Conservation (phyloP, 2,888 invertebrate species). For the Masnerella sp. region DNA sequence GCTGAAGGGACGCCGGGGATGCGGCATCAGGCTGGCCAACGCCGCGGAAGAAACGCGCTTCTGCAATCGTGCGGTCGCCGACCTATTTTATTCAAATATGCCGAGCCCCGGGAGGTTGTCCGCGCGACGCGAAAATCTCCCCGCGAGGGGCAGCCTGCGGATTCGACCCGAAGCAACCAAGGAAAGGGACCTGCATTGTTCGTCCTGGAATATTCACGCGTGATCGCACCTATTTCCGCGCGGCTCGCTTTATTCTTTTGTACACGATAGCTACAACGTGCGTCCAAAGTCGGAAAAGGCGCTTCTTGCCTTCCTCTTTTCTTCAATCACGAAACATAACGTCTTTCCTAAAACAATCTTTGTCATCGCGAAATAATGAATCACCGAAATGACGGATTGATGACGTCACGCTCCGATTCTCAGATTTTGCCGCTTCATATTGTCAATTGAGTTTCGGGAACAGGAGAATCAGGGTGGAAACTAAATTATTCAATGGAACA, state of each 20-base stretch:
- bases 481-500: no score
- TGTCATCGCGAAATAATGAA: conserved; percentile 1
- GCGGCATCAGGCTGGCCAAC: conserved; percentile 39
- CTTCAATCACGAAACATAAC: conserved; percentile 26
- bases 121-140: conserved; percentile 36
- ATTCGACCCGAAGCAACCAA: conserved; percentile 41
- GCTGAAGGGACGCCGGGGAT: background rate
- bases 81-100: conserved; percentile 48
- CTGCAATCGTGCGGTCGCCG: conserved; percentile 9
- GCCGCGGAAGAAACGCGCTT: conserved; percentile 38
- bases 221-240: conserved; percentile 57
- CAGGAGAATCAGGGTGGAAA: no score
- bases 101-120: conserved; percentile 23
- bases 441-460: background rate
- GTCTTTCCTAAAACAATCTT: conserved; percentile 18
- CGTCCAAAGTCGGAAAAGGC: conserved; percentile 26
- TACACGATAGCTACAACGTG: conserved; percentile 46
- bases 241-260: conserved; percentile 46
- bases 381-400: conserved; percentile 9
- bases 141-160: background rate
- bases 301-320: conserved; percentile 8
- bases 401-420: background rate
- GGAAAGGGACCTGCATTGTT: conserved; percentile 58
- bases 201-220: conserved; percentile 54
- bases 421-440: no score